A percentile compares a stretch with the other conserved stretches of the same genome.
phyloP scores from a whole-genome alignment of 2,113 vertebrate species.

The Merops nubicus region DNA sequence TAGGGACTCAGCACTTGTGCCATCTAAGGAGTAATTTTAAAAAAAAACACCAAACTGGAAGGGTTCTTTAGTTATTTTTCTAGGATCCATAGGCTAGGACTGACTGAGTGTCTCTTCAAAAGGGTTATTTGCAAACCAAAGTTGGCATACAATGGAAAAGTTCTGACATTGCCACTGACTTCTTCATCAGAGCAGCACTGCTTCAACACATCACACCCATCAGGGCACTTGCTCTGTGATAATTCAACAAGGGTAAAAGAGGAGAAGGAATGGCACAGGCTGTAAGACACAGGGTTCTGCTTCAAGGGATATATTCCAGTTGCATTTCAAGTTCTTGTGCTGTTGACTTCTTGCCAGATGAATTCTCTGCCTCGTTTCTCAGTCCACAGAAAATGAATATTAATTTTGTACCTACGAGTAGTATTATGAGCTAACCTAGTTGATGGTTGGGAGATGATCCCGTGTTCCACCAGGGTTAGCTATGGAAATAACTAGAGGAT shows the following conservation, averaged over 20 bases:
- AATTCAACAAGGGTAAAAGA: background rate
- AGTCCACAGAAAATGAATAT: background rate
- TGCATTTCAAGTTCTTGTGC: background rate
- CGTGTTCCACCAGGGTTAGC: background rate
- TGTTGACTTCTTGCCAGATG: background rate
- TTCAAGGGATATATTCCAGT: background rate
- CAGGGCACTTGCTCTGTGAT: rapidly evolving
- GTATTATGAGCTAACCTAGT: background rate
- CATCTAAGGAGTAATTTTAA: background rate
- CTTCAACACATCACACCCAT: background rate
- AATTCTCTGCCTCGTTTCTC: background rate
- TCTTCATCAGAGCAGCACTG: background rate
- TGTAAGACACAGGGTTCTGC: background rate
- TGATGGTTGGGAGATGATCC: background rate
- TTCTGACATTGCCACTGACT: background rate
- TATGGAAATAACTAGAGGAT: background rate
- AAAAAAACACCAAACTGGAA: background rate
- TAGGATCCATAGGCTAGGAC: background rate
- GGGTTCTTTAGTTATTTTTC: background rate
- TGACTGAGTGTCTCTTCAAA: background rate
- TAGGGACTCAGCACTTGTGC: background rate
- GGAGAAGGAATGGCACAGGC: background rate
- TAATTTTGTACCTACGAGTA: background rate
- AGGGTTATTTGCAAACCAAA: background rate
- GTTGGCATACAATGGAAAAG: background rate